Conservation (phyloP, 92 coral and sea anemone genomes). For the Isaurus tuberculatus region DNA sequence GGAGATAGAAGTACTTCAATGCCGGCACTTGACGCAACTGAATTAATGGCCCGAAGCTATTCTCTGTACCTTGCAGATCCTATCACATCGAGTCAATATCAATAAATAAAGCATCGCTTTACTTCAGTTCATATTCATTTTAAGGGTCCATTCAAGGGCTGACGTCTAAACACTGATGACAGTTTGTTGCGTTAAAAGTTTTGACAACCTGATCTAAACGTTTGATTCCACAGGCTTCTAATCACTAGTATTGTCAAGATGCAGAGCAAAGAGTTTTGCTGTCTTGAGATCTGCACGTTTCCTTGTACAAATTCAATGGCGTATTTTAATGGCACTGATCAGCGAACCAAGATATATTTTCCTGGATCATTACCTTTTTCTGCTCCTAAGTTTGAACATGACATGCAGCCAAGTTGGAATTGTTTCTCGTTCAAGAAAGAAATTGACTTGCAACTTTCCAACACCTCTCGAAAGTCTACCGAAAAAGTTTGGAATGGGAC, state of each 20-base stretch:
- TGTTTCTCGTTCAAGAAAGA: slow-evolving; percentile 28
- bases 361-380: slow-evolving; percentile 45
- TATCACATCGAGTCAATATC: slow-evolving; percentile 18
- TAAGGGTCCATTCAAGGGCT: slow-evolving; percentile 20
- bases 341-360: slow-evolving; percentile 35
- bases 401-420: slow-evolving; percentile 20
- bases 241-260: neutral
- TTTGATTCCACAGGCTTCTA: neutral
- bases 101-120: slow-evolving; percentile 22
- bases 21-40: slow-evolving; percentile 24
- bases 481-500: slow-evolving; percentile 10
- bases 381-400: slow-evolving; percentile 24
- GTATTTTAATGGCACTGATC: neutral
- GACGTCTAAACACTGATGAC: slow-evolving; percentile 29
- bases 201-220: neutral
- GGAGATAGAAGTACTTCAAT: neutral
- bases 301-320: neutral
- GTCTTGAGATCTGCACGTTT: slow-evolving; percentile 4
- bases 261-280: slow-evolving; percentile 1
- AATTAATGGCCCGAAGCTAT: slow-evolving; percentile 21
- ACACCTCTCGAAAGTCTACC: slow-evolving; percentile 11
- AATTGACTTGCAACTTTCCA: slow-evolving; percentile 2
- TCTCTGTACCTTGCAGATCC: slow-evolving; percentile 18
- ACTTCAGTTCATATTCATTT: slow-evolving; percentile 14
- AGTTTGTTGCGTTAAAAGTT: slow-evolving; percentile 14